Evolutionary conservation across 2,113 vertebrate genomes (phyloP).

Genomic region (Dipodomys merriami): DNA sequence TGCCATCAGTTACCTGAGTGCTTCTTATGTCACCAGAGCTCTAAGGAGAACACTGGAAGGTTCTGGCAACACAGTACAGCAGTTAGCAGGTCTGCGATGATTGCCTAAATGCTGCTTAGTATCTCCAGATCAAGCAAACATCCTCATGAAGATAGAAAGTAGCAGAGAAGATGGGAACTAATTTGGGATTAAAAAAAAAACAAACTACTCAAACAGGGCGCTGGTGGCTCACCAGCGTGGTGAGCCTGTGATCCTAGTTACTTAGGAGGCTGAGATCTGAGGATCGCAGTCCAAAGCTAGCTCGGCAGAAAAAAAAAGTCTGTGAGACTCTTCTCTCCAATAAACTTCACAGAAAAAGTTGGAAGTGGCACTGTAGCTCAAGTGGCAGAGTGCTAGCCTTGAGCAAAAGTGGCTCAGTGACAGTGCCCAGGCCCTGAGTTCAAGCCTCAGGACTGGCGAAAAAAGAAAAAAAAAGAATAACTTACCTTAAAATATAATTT

Average conservation of each 20-base stretch:
- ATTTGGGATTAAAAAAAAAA: neutral
- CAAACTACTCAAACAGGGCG: neutral
- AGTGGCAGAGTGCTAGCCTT: too few species aligned
- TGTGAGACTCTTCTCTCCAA: too few species aligned
- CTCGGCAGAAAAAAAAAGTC: too few species aligned
- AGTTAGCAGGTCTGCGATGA: conserved; percentile 26
- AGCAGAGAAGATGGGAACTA: neutral
- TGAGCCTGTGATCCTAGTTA: too few species aligned
- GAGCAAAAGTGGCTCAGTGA: too few species aligned
- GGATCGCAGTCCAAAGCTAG: too few species aligned
- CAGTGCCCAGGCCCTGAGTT: too few species aligned
- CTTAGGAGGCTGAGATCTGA: too few species aligned
- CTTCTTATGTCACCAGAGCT: neutral
- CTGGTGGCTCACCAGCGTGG: too few species aligned
- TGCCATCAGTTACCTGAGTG: neutral
- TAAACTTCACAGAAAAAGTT: too few species aligned
- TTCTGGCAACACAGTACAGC: neutral
- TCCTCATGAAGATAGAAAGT: conserved; percentile 34
- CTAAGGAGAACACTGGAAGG: neutral
- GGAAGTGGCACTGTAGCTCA: too few species aligned
- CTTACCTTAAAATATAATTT: neutral
- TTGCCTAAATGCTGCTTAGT: conserved; percentile 52
- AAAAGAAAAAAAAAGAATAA: neutral
- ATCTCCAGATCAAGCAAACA: conserved; percentile 29
- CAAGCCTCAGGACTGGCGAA: neutral